A percentile compares a stretch with the other conserved stretches of the same genome.
Conservation (phyloP, 2,797 vertebrate genomes). For the Propithecus perrieri region DNA sequence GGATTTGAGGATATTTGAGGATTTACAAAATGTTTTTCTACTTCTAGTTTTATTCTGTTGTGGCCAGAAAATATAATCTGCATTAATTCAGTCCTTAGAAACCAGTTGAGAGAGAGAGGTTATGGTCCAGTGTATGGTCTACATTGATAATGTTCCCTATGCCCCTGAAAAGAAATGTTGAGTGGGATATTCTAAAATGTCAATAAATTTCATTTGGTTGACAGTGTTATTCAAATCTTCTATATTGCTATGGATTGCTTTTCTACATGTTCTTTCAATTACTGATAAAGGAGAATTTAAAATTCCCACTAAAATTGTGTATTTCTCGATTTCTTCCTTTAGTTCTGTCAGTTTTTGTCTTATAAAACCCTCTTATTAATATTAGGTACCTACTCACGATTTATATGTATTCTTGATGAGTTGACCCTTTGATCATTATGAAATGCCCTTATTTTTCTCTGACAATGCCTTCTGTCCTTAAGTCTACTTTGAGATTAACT, state of each 20-base stretch:
- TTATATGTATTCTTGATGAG: background rate
- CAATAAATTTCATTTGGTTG: background rate
- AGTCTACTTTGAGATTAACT: background rate
- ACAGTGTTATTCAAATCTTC: background rate
- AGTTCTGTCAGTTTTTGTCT: background rate
- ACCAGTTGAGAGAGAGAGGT: no score
- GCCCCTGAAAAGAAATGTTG: background rate
- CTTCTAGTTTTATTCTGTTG: no score
- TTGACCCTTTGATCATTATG: background rate
- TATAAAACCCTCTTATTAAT: background rate
- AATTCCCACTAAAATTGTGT: background rate
- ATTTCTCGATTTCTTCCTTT: background rate
- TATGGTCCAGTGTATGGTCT: background rate
- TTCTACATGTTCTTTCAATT: background rate
- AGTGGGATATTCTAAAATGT: background rate
- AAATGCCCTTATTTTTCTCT: background rate
- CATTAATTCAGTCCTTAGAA: no score
- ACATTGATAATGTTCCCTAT: background rate
- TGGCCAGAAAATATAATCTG: no score
- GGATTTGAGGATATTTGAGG: no score
- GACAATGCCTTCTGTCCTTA: background rate
- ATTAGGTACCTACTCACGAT: background rate
- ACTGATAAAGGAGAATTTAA: background rate
- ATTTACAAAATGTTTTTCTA: no score
- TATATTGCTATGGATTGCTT: background rate